A percentile compares a stretch with the other conserved stretches of the same genome.
Conservation (phyloP, 2,888 invertebrate genomes). For the Synanthedon vespiformis region DNA sequence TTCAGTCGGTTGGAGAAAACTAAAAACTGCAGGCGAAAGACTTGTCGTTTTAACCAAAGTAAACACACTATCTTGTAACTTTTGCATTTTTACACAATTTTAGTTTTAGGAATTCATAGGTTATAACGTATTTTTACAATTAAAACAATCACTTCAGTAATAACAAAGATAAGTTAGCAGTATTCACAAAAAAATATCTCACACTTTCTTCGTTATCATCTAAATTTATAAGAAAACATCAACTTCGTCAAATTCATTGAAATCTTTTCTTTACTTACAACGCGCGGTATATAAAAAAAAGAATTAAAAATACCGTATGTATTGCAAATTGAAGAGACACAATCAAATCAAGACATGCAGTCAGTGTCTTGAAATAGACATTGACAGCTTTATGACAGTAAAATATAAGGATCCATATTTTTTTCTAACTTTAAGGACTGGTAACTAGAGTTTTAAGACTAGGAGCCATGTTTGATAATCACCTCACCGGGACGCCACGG, state of each 20-base stretch:
- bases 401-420: too few relatives aligned
- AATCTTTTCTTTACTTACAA: not conserved
- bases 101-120: conserved; percentile 17
- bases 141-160: not conserved
- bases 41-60: conserved; percentile 55
- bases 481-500: too few relatives aligned
- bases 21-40: conserved; percentile 59
- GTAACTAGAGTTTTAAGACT: too few relatives aligned
- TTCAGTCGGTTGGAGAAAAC: conserved; percentile 54
- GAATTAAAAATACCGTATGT: too few relatives aligned
- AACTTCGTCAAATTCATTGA: not conserved
- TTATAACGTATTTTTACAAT: conserved; percentile 23
- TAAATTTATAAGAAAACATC: not conserved
- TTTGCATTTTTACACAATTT: conserved; percentile 39
- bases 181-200: not conserved
- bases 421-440: too few relatives aligned
- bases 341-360: too few relatives aligned
- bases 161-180: not conserved
- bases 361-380: too few relatives aligned
- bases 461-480: too few relatives aligned
- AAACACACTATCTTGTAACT: conserved; percentile 59
- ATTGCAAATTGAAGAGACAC: too few relatives aligned
- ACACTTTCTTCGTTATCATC: not conserved
- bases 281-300: not conserved
- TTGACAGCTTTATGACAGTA: too few relatives aligned